Percentiles rank a stretch among this genome's conserved stretches.
phyloP scores from a whole-genome alignment of 2,888 invertebrate species.

The Nymphalis polychloros region DNA sequence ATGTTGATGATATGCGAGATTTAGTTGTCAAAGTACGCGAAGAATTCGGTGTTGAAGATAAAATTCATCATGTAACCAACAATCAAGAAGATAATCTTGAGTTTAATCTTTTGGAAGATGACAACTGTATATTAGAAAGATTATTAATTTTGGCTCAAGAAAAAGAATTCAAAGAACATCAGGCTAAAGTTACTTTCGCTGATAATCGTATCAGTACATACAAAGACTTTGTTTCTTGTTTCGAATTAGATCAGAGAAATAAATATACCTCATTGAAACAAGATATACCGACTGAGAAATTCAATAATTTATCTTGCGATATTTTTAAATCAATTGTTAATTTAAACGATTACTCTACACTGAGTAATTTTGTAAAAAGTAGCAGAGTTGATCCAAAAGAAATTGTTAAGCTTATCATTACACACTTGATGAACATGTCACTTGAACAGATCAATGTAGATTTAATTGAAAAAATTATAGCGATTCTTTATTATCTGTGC shows the following conservation, averaged over 20 bases:
- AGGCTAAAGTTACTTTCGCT: slow-evolving; percentile 82
- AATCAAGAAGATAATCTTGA: slow-evolving; percentile 27
- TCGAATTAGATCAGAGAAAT: slow-evolving; percentile 69
- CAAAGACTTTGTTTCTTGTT: slow-evolving; percentile 80
- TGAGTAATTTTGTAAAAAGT: slow-evolving; percentile 55
- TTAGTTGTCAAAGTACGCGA: slow-evolving; percentile 54
- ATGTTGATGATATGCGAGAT: slow-evolving; percentile 59
- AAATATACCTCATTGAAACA: slow-evolving; percentile 56
- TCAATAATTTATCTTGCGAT: slow-evolving; percentile 60
- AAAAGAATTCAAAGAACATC: slow-evolving; percentile 66
- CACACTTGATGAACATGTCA: slow-evolving; percentile 86
- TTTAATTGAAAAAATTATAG: slow-evolving; percentile 86
- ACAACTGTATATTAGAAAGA: slow-evolving; percentile 84
- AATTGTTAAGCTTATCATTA: slow-evolving; percentile 86
- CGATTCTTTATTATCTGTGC: slow-evolving; percentile 84
- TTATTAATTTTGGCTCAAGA: slow-evolving; percentile 82
- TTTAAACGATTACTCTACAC: slow-evolving; percentile 51
- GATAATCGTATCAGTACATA: slow-evolving; percentile 73
- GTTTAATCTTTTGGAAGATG: slow-evolving; percentile 76
- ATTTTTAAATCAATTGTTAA: slow-evolving; percentile 75
- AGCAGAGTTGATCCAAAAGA: slow-evolving; percentile 80
- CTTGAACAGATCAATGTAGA: slow-evolving; percentile 74
- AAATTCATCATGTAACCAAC: slow-evolving; percentile 25
- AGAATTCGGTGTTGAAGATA: slow-evolving; percentile 45
- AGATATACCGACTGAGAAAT: slow-evolving; percentile 57